Base-by-base conservation (phyloP, 2,888 invertebrate genomes). In the Elgonia sp. region DNA sequence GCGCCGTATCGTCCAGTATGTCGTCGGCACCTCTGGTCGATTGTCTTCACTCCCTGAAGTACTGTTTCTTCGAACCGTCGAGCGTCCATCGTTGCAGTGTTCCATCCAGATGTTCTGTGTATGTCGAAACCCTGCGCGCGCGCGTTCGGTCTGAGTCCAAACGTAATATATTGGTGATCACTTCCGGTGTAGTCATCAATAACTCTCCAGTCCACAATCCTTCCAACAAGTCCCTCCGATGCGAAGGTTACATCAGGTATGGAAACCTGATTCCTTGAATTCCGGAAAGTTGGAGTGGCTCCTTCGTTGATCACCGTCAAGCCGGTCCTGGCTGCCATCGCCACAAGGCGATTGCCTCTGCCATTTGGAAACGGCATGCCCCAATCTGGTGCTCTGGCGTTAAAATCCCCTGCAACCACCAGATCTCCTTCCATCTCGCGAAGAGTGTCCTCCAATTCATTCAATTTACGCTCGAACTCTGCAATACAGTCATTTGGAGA, bases 151-250 rank as follows among this genome's bases (percentile, higher is more conserved):
- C 18, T 60, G 10, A 76, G 1, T 16, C 20, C 65, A 18, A 89
- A 88, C 10, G 65, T 60, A 40, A 89, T 89, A 53, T 88, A 87
- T 62, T 89, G 89, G 80, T 89, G 89, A n/a, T n/a, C n/a, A n/a
- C n/a, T n/a, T n/a, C n/a, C n/a, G n/a, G n/a, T n/a, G n/a, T n/a
- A 37, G 7, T 88, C 89, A 80, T 42, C 88, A 10, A 10, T 50
- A 16, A 53, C 14, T n/a, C 89, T 65, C 79, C 85, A 90, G 72
- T 87, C 89, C 42, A 88, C 89, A 67, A 89, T 39, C 72, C 89
- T 46, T 46, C 89, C 60, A 75, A 57, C 87, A 83, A 89, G 6
- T 50, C 39, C 1, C 42, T 87, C 87, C 4, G 89, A 77, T n/a
- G 84, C 82, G 50, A 90, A 72, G 9, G 85, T 85, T 3, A 89